Evolutionary conservation across 2,888 invertebrate genomes (phyloP).

Genomic region (Diloba caeruleocephala): DNA sequence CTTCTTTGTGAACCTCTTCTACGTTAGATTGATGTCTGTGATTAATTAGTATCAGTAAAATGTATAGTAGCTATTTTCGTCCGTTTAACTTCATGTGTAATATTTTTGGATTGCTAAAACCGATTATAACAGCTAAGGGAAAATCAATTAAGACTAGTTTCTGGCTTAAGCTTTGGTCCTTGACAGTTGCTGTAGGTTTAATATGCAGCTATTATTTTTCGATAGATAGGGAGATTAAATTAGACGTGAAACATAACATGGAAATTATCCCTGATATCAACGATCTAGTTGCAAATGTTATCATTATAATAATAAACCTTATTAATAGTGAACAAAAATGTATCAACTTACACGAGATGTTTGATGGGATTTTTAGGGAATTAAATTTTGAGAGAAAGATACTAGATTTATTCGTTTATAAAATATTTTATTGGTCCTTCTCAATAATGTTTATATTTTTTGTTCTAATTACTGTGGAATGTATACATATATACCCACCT

Average conservation of each 20-base stretch:
- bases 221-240: conserved; percentile 3
- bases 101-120: conserved; percentile 41
- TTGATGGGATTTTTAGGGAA: conserved; percentile 29
- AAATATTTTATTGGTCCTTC: conserved; percentile 63
- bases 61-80: conserved; percentile 43
- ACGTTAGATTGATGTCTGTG: background rate
- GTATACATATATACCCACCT: conserved; percentile 53
- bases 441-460: conserved; percentile 48
- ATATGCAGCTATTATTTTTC: conserved; percentile 26
- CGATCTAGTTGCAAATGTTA: conserved; percentile 38
- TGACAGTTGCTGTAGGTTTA: conserved; percentile 16
- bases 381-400: conserved; percentile 20
- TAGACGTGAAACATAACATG: conserved; percentile 32
- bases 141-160: conserved; percentile 7
- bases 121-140: conserved; percentile 21
- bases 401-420: conserved; percentile 53
- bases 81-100: conserved; percentile 34
- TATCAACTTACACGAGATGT: conserved; percentile 18
- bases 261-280: conserved; percentile 36
- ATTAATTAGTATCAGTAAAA: conserved; percentile 5
- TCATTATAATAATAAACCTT: conserved; percentile 39
- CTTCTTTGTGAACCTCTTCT: background rate
- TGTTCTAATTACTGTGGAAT: conserved; percentile 57
- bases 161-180: conserved; percentile 43
- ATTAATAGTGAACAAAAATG: conserved; percentile 10